These are phyloP conservation scores for Smittia sp. DNA, from an alignment of 2,888 invertebrate genomes.

Conservation along the genomic window DNA sequence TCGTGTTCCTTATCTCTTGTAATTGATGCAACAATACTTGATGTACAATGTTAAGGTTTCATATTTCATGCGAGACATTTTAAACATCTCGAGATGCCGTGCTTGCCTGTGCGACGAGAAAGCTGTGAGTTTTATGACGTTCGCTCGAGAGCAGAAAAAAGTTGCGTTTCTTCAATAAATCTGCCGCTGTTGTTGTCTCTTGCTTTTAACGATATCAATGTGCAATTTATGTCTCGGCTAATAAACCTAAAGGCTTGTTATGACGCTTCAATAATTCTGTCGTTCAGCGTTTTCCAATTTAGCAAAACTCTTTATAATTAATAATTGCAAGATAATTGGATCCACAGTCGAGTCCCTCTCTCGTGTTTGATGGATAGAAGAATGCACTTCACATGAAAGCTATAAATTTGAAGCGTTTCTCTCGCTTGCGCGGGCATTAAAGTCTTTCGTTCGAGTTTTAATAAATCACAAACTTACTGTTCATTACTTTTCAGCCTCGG, in stretches of 20 bases:
- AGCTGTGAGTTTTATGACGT: conserved; percentile 24
- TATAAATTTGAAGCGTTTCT: conserved; percentile 37
- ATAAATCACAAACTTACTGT: conserved; percentile 38
- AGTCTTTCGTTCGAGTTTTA: conserved; percentile 30
- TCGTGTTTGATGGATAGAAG: conserved; percentile 34
- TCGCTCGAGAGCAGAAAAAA: background rate
- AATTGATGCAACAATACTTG: background rate
- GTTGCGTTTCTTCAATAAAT: conserved; percentile 30
- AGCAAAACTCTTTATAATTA: conserved; percentile 36
- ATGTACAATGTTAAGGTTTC: conserved; percentile 11
- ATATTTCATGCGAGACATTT: conserved; percentile 15
- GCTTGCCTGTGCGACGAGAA: background rate
- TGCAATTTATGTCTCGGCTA: conserved; percentile 32
- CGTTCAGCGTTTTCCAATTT: background rate
- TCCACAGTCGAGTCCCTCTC: conserved; percentile 2
- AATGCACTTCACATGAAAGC: conserved; percentile 28
- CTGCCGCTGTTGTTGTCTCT: conserved; percentile 4
- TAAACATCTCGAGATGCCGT: no score
- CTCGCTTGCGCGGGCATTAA: background rate
- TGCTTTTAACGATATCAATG: conserved; percentile 34
- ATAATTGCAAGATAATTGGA: conserved; percentile 35
- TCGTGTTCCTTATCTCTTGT: no score
- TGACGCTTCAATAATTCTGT: conserved; percentile 19
- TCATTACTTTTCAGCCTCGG: background rate
- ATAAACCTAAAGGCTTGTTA: conserved; percentile 14